Percentiles rank a stretch among this genome's conserved stretches.
Evolutionary conservation across 2,113 vertebrate species (phyloP).

Genomic region (Saguinus midas): DNA sequence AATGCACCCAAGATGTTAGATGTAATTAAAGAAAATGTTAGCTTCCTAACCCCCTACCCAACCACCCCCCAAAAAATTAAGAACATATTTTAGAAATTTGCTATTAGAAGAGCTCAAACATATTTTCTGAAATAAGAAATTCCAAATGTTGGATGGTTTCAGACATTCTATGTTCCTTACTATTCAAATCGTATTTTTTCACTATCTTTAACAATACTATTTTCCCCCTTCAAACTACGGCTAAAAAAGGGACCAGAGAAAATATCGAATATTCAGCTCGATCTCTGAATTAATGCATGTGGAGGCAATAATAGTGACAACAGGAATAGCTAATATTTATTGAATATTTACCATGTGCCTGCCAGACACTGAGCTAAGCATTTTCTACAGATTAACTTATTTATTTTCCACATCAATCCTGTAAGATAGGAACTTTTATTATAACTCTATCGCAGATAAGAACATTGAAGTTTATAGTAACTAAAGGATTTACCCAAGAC

Average conservation of each 20-base stretch:
- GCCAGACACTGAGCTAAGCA: neutral
- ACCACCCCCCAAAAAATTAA: neutral
- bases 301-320: neutral
- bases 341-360: neutral
- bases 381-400: neutral
- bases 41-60: neutral
- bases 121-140: neutral
- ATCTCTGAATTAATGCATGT: neutral
- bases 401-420: neutral
- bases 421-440: neutral
- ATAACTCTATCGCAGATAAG: neutral
- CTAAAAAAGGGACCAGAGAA: neutral
- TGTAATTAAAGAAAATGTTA: slow-evolving; percentile 13
- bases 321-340: neutral
- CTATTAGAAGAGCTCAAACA: neutral
- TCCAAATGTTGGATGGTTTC: neutral
- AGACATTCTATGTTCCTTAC: neutral
- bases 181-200: neutral
- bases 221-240: slow-evolving; percentile 1
- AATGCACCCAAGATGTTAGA: neutral
- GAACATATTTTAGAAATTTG: neutral
- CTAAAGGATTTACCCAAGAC: neutral
- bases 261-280: neutral
- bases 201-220: neutral
- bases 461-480: neutral